Base-by-base conservation (phyloP, 2,888 invertebrate species). In the Biston stratarius region DNA sequence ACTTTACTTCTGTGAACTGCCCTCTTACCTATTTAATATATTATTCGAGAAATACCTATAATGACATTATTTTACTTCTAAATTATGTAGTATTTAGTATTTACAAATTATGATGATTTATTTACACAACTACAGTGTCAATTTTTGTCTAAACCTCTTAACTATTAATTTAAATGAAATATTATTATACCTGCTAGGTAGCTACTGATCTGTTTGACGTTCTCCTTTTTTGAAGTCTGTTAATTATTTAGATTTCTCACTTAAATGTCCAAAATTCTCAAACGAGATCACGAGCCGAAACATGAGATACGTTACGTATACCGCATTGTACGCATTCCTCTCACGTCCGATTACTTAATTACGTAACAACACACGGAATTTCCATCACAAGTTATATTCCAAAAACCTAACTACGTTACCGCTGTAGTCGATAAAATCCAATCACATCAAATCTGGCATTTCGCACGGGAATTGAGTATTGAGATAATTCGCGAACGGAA, bases 261-360 rank as follows among this genome's bases (percentile, higher is more conserved):
- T 45, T 9, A 12, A 42, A 55, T 51, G 33, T 61, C 51, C 57
- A 57, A 66, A 45, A 61, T 61, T 48, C 47, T 34, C 9, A 42
- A 60, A 60, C 24, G 24, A 55, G 8, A 56, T 57, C 45, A 51
- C 0, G 11, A 57, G 52, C 61, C 57, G 42, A 24, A 14, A 44
- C 15, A 44, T 34, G 53, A 7, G 40, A 52, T 12, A 42, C 33
- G 48, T 53, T 51, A 12, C 36, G 48, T 34, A 52, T 49, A 52
- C 60, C 9, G 15, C n/a, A 61, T 57, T 48, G 63, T 57, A 48
- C 42, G 64, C 55, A 66, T 67, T 63, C 65, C 45, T 40, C 53
- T 64, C 64, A 59, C 65, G 67, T 71, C 47, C 44, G 9, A 67
- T 70, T 67, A 64, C 59, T 65, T 62, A 67, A 71, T 73, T 67